Evolutionary conservation across 2,888 invertebrate species (phyloP).

Genomic region (Morinoia aosen): DNA sequence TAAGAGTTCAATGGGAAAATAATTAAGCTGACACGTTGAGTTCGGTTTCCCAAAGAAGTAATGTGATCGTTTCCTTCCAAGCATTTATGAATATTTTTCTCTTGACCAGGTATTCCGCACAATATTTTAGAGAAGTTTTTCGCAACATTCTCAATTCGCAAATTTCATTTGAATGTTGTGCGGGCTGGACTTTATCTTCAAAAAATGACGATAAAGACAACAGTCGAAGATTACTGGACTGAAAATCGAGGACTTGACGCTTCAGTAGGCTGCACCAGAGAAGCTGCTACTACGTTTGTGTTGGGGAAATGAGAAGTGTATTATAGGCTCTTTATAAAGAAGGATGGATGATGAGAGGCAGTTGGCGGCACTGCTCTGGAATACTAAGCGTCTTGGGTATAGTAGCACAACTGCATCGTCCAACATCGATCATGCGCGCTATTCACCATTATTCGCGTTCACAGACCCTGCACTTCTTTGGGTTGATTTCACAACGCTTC

Average conservation of each 20-base stretch:
- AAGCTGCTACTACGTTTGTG: background rate
- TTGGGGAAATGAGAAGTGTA: background rate
- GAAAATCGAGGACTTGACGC: background rate
- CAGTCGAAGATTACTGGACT: background rate
- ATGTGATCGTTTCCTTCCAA: background rate
- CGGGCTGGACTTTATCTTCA: background rate
- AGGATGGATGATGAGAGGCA: background rate
- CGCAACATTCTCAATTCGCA: background rate
- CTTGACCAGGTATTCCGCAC: background rate
- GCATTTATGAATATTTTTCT: background rate
- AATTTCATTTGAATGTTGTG: background rate
- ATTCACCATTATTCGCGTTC: background rate
- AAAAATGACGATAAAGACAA: background rate
- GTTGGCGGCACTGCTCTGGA: conserved; percentile 28
- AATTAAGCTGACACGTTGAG: background rate
- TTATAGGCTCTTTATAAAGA: background rate
- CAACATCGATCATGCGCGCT: conserved; percentile 25
- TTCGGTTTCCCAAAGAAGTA: background rate
- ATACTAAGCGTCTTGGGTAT: conserved; percentile 25
- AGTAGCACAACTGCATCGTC: conserved; percentile 25
- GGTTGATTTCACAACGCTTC: background rate
- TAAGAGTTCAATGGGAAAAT: background rate
- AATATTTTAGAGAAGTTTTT: background rate
- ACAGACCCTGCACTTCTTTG: background rate
- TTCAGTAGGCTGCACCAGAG: background rate